phyloP scores from a whole-genome alignment of 2,113 vertebrate species.

The Xenopus tropicalis region UCB_Xtro_10.0 CM004450.2:90031001-90031500 shows the following conservation, averaged over 20 bases:
- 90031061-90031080: conserved; percentile 79
- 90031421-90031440: background rate
- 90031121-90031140: conserved; percentile 12
- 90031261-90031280: background rate
- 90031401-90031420: background rate
- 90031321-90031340: background rate
- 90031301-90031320: background rate
- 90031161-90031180: background rate
- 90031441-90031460: no score
- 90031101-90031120: conserved; percentile 62
- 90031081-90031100: conserved; percentile 68
- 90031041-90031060: conserved; percentile 61
- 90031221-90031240: no score
- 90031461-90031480: no score
- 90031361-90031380: background rate
- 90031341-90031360: background rate
- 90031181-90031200: no score
- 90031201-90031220: no score
- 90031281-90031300: background rate
- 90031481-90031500: no score
- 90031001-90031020: background rate
- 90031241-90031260: background rate
- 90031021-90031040: conserved; percentile 56
- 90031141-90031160: background rate
- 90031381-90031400: background rate